These are phyloP conservation scores for Holotrichia oblita DNA, from an alignment of 1,140 invertebrate species.

Conservation along the genomic window DNA sequence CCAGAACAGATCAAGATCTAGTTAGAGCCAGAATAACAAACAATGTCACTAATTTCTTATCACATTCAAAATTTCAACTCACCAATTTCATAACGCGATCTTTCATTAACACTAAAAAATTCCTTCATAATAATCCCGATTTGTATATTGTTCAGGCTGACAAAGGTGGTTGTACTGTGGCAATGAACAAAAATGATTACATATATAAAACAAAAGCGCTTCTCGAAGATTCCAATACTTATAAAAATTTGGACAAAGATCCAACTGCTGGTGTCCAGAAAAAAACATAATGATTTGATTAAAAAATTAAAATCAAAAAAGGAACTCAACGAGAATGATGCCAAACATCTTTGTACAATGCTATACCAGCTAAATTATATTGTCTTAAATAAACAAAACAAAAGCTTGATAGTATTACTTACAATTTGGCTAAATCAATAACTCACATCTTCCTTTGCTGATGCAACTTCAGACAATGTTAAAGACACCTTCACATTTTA, in stretches of 20 bases:
- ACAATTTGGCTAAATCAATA: too few relatives aligned
- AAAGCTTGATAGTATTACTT: too few relatives aligned
- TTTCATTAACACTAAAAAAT: slow-evolving; percentile 11
- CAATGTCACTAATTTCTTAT: neutral
- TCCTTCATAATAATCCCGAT: slow-evolving; percentile 40
- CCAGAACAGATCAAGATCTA: slow-evolving; percentile 2
- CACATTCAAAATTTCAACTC: slow-evolving; percentile 8
- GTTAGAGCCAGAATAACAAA: slow-evolving; percentile 33
- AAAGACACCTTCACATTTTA: too few relatives aligned
- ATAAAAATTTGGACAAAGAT: neutral
- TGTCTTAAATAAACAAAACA: too few relatives aligned
- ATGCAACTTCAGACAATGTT: too few relatives aligned
- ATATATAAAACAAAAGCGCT: neutral
- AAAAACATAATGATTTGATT: too few relatives aligned
- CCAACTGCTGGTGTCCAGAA: neutral
- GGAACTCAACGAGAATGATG: too few relatives aligned
- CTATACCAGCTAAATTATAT: too few relatives aligned
- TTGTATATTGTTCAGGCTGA: slow-evolving; percentile 42
- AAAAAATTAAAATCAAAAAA: too few relatives aligned
- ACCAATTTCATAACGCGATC: neutral
- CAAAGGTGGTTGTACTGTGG: slow-evolving; percentile 42
- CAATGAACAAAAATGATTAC: slow-evolving; percentile 39
- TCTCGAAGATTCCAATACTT: neutral
- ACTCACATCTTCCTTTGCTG: too few relatives aligned
- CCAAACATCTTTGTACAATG: too few relatives aligned